phyloP scores from a whole-genome alignment of 2,888 invertebrate species.

The Troglohyphantes excavatus region DNA sequence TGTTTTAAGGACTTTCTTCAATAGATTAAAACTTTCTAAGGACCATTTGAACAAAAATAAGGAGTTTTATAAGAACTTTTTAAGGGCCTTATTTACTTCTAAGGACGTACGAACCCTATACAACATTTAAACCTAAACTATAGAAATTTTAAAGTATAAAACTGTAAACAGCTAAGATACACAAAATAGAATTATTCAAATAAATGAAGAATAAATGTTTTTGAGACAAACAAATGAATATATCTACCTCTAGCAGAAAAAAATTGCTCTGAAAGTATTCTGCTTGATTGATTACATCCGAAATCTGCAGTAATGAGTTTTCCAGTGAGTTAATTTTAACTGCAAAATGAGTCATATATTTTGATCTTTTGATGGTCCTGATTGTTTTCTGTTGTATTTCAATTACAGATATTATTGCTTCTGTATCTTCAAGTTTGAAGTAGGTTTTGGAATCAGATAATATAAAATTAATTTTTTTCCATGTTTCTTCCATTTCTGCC shows the following conservation, averaged over 20 bases:
- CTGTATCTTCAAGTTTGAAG: constrained; percentile 88
- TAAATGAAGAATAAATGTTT: not conserved
- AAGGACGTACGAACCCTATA: no score
- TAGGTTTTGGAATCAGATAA: constrained; percentile 88
- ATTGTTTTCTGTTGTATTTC: constrained; percentile 93
- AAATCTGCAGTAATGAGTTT: constrained; percentile 89
- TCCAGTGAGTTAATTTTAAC: constrained; percentile 94
- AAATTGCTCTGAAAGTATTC: constrained; percentile 92
- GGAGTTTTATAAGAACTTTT: no score
- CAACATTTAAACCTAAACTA: no score
- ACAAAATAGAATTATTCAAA: not conserved
- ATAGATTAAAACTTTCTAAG: no score
- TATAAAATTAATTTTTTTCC: constrained; percentile 86
- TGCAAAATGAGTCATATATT: constrained; percentile 91
- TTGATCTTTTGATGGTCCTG: constrained; percentile 92
- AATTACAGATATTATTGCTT: constrained; percentile 89
- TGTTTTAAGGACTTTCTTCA: no score
- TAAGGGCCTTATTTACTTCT: no score
- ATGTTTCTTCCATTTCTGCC: constrained; percentile 30
- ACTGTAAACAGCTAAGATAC: no score
- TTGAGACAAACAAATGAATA: not conserved
- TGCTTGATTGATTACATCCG: constrained; percentile 90
- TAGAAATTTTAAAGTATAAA: no score
- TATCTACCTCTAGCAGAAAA: constrained; percentile 89
- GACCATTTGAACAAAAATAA: no score